A percentile compares a stretch with the other conserved stretches of the same genome.
Evolutionary conservation across 2,888 invertebrate genomes (phyloP).

Genomic region (Hartigia nigra): DNA sequence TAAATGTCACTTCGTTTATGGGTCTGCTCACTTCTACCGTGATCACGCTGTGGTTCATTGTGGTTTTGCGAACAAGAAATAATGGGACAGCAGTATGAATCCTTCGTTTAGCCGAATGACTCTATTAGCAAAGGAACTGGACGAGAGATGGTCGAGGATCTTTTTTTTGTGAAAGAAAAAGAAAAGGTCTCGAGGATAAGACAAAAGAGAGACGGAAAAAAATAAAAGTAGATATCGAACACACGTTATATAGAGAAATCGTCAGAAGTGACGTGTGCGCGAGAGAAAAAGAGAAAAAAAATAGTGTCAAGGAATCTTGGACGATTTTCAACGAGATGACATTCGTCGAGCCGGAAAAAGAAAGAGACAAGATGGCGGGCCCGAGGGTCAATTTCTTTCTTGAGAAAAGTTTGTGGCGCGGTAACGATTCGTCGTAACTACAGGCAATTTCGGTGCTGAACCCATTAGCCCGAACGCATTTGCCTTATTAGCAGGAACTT

Average conservation of each 20-base stretch:
- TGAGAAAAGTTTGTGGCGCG: not conserved
- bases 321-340: not conserved
- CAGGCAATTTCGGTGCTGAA: not conserved
- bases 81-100: not conserved
- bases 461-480: not conserved
- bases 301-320: not conserved
- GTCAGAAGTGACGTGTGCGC: not conserved
- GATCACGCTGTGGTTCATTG: conserved; percentile 13
- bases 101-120: no score
- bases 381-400: not conserved
- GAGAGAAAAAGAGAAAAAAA: not conserved
- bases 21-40: conserved; percentile 7
- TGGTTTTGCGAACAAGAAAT: not conserved
- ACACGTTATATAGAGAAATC: not conserved
- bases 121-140: not conserved
- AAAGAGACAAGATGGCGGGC: not conserved
- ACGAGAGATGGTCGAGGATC: conserved; percentile 4
- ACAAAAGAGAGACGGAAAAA: not conserved
- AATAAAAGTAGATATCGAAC: not conserved
- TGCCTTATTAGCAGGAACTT: not conserved
- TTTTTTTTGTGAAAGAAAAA: no score
- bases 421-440: not conserved
- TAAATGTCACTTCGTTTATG: conserved; percentile 18
- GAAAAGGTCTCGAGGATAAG: not conserved
- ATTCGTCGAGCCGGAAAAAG: not conserved